Evolutionary conservation across 2,888 invertebrate genomes (phyloP).

Genomic region (Mesorhabditis sp.): DNA sequence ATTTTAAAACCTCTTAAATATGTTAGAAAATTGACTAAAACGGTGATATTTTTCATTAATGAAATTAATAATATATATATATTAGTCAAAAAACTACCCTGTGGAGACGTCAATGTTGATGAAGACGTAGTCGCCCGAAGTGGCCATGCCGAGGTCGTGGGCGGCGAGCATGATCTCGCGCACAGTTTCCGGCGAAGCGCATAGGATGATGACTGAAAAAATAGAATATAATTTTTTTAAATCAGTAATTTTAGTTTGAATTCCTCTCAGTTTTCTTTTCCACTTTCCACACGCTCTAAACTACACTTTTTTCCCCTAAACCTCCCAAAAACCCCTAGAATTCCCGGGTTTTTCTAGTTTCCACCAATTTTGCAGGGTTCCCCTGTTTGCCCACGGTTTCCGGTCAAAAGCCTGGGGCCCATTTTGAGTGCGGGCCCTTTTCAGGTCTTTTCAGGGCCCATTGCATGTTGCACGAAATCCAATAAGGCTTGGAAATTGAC

Average conservation of each 20-base stretch:
- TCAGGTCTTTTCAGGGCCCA: no score
- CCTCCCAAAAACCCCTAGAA: background rate
- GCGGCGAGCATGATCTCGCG: constrained; percentile 89
- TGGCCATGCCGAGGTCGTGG: constrained; percentile 88
- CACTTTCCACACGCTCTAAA: background rate
- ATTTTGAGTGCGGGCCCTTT: no score
- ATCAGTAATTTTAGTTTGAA: background rate
- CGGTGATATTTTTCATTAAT: no score
- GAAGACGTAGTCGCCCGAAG: constrained; percentile 93
- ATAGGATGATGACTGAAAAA: constrained; percentile 83
- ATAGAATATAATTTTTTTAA: constrained; percentile 16
- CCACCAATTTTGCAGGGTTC: no score
- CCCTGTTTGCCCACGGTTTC: no score
- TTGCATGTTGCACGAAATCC: no score
- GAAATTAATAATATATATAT: no score
- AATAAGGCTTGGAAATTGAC: no score
- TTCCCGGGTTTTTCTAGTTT: no score
- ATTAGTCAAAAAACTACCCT: constrained; percentile 69
- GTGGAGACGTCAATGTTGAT: constrained; percentile 94
- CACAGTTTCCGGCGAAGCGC: constrained; percentile 80
- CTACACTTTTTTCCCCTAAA: background rate
- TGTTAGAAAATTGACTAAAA: no score
- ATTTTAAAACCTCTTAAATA: no score
- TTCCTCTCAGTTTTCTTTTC: background rate
- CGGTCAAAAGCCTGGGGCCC: no score